Conservation (phyloP, 2,888 invertebrate species). For the Drosophila sordidula region DNA sequence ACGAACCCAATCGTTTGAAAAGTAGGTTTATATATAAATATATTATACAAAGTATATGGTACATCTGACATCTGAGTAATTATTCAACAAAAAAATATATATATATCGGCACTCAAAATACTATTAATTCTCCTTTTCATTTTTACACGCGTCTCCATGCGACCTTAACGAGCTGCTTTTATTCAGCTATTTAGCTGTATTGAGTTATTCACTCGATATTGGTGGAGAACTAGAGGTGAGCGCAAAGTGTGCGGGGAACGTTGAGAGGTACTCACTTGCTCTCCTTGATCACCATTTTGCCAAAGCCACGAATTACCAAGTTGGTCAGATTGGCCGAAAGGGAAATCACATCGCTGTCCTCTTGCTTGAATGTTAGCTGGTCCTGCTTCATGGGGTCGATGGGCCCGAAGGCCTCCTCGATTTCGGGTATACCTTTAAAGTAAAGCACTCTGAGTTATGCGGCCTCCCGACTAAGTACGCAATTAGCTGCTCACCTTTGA, state of each 20-base stretch:
- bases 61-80: too few relatives aligned
- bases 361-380: conserved; percentile 89
- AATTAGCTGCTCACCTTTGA: conserved; percentile 76
- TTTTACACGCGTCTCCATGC: background rate
- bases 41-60: too few relatives aligned
- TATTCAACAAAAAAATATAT: too few relatives aligned
- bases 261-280: conserved; percentile 86
- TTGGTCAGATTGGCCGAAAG: conserved; percentile 88
- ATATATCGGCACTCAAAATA: too few relatives aligned
- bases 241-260: conserved; percentile 4
- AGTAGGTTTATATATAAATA: too few relatives aligned
- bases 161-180: conserved; percentile 12
- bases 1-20: too few relatives aligned
- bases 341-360: conserved; percentile 89
- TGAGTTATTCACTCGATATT: conserved; percentile 2
- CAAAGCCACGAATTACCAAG: conserved; percentile 88
- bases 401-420: conserved; percentile 86
- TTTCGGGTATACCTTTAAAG: conserved; percentile 72
- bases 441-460: background rate
- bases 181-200: conserved; percentile 1
- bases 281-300: conserved; percentile 87
- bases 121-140: too few relatives aligned
- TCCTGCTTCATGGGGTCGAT: conserved; percentile 89
- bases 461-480: conserved; percentile 4
- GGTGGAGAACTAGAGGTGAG: background rate